A percentile compares a stretch with the other conserved stretches of the same genome.
Conservation (phyloP, 1,140 invertebrate genomes). For the Saccostrea glomerata region DNA sequence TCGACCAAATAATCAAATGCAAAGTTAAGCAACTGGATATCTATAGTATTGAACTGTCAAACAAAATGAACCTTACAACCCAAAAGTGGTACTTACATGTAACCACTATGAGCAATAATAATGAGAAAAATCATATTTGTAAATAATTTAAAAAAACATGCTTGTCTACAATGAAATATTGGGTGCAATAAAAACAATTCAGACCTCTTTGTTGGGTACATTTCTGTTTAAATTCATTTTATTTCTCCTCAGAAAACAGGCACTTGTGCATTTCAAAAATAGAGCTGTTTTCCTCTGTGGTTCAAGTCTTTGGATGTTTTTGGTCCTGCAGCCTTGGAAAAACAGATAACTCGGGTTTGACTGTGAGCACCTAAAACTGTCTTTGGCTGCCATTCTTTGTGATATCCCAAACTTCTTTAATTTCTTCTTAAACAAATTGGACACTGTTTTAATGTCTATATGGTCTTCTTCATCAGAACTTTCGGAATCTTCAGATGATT, state of each 20-base stretch:
- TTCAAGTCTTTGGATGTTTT: not conserved
- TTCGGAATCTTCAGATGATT: no score
- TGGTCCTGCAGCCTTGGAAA: not conserved
- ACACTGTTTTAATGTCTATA: no score
- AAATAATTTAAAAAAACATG: not conserved
- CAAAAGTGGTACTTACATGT: not conserved
- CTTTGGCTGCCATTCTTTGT: not conserved
- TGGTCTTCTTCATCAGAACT: no score
- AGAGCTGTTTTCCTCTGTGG: not conserved
- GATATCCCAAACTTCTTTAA: no score
- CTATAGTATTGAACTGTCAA: no score
- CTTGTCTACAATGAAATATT: not conserved
- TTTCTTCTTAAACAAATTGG: no score
- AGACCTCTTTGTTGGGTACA: not conserved
- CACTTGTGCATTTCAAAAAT: no score
- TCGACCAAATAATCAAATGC: no score
- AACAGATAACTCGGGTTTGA: slow-evolving; percentile 6
- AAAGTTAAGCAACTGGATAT: no score
- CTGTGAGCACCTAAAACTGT: slow-evolving; percentile 25
- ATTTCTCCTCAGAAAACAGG: not conserved
- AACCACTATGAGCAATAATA: not conserved
- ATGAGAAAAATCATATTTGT: not conserved
- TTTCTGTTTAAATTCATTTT: not conserved
- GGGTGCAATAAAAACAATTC: not conserved
- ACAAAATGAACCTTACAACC: no score